A percentile compares a stretch with the other conserved stretches of the same genome.
Evolutionary conservation across 1,140 invertebrate genomes (phyloP).

Genomic region (Tetramorium simillimum): DNA sequence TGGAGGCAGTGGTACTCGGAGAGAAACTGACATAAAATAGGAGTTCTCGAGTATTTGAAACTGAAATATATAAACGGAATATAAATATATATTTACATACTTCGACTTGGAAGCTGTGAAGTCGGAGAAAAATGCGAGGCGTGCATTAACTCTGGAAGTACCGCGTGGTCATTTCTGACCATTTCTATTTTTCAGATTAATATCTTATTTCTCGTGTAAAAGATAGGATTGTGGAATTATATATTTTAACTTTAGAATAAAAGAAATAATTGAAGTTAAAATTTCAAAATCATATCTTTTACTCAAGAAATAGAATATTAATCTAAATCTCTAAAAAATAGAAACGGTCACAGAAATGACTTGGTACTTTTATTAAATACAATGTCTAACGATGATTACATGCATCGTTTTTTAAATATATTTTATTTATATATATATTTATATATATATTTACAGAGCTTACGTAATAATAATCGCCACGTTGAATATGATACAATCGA

Average conservation of each 20-base stretch:
- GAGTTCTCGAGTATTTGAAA: background rate
- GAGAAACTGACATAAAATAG: background rate
- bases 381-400: background rate
- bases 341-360: too few relatives aligned
- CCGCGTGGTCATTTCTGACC: too few relatives aligned
- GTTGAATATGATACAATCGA: slow-evolving; percentile 65
- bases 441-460: slow-evolving; percentile 53
- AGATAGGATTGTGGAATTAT: too few relatives aligned
- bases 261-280: too few relatives aligned
- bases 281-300: too few relatives aligned
- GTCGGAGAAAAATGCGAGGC: background rate
- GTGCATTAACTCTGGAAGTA: too few relatives aligned
- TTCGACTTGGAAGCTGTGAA: background rate
- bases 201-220: too few relatives aligned
- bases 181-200: too few relatives aligned
- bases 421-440: slow-evolving; percentile 63
- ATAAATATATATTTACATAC: background rate
- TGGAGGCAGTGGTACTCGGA: background rate
- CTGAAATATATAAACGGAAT: background rate
- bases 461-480: slow-evolving; percentile 61
- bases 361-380: background rate
- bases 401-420: slow-evolving; percentile 65
- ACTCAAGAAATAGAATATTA: too few relatives aligned
- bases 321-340: too few relatives aligned
- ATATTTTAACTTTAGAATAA: too few relatives aligned